A percentile compares a stretch with the other conserved stretches of the same genome.
phyloP scores from a whole-genome alignment of 2,797 vertebrate species.

The Loris lydekkerianus region DNA sequence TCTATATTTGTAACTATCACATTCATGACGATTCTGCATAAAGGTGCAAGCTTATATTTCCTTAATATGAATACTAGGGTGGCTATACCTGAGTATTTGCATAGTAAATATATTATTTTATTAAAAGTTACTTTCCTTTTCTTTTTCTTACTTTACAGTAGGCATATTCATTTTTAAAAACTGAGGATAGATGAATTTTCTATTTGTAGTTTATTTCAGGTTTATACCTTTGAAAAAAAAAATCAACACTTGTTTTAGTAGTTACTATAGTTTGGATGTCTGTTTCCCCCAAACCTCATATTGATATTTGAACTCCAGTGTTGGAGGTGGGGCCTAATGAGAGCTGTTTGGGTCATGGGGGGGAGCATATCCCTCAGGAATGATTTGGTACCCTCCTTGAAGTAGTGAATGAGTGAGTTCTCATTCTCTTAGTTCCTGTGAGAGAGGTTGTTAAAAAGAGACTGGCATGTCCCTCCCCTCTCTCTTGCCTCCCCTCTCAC shows the following conservation, averaged over 20 bases:
- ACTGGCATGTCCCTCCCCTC: too few relatives aligned
- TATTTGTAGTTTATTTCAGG: conserved; percentile 30
- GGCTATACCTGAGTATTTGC: not conserved
- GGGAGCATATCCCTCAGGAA: too few relatives aligned
- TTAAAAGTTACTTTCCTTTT: conserved; percentile 8
- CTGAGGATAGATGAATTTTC: not conserved
- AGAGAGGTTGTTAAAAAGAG: too few relatives aligned
- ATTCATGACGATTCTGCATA: conserved; percentile 17
- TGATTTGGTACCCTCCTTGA: too few relatives aligned
- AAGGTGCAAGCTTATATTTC: not conserved
- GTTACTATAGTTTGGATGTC: too few relatives aligned
- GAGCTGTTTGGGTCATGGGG: too few relatives aligned
- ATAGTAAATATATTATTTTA: not conserved
- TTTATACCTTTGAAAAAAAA: conserved; percentile 35
- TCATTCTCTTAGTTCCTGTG: too few relatives aligned
- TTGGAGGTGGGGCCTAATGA: too few relatives aligned
- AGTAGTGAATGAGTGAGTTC: too few relatives aligned
- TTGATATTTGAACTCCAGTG: too few relatives aligned
- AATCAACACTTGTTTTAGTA: conserved; percentile 37
- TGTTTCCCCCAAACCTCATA: too few relatives aligned
- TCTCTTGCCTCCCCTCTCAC: too few relatives aligned
- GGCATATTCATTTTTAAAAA: conserved; percentile 43
- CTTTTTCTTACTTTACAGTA: not conserved
- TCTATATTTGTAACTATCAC: conserved; percentile 23
- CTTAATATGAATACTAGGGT: conserved; percentile 34